Percentiles rank a stretch among this genome's conserved stretches.
phyloP scores from a whole-genome alignment of 2,797 vertebrate genomes.

The Artibeus jamaicensis region DNA sequence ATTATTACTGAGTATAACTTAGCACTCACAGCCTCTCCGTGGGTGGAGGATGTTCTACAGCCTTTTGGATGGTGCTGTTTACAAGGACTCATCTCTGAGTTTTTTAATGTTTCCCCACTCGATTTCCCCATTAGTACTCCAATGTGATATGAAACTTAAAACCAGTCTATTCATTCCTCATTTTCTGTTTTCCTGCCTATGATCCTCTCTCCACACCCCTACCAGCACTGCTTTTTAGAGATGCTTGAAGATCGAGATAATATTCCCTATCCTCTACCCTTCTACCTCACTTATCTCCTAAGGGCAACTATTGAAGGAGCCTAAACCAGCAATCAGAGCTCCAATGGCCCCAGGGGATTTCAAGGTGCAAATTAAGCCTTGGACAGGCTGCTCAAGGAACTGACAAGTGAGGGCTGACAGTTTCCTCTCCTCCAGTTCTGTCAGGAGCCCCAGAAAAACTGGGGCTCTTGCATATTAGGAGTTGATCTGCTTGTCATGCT shows the following conservation, averaged over 20 bases:
- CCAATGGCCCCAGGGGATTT: constrained; percentile 9
- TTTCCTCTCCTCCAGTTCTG: constrained; percentile 26
- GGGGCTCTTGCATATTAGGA: constrained; percentile 52
- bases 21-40: constrained; percentile 66
- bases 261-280: not conserved
- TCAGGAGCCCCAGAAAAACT: constrained; percentile 59
- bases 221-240: not conserved
- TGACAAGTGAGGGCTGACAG: constrained; percentile 52
- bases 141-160: constrained; percentile 44
- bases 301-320: not conserved
- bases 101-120: constrained; percentile 57
- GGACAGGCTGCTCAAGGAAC: not conserved
- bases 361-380: constrained; percentile 58
- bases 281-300: not conserved
- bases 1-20: constrained; percentile 80
- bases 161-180: constrained; percentile 12
- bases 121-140: not conserved
- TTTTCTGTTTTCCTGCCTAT: constrained; percentile 28
- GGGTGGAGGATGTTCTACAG: constrained; percentile 49
- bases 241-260: not conserved
- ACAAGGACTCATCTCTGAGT: constrained; percentile 64
- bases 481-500: constrained; percentile 59
- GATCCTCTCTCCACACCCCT: not conserved
- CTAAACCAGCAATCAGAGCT: constrained; percentile 73
- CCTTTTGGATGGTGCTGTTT: constrained; percentile 66